Conservation (phyloP, 2,888 invertebrate genomes). For the Aphidoletes aphidimyza region DNA sequence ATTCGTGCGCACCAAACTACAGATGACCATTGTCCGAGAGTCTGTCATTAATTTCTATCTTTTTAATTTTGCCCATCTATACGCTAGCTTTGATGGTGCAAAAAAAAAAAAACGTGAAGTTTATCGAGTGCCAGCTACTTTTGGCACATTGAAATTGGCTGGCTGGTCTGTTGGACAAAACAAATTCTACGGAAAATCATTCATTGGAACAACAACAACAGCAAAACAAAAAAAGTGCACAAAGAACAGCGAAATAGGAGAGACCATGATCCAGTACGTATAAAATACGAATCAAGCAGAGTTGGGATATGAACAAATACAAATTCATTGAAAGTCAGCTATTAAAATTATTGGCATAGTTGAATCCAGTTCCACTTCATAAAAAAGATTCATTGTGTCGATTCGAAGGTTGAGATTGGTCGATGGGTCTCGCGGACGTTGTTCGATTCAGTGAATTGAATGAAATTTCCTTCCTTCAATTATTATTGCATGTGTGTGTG, state of each 20-base stretch:
- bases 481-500: constrained; percentile 22
- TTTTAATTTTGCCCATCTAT: background rate
- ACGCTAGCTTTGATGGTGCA: too few relatives aligned
- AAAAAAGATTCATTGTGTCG: constrained; percentile 14
- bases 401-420: background rate
- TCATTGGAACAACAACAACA: too few relatives aligned
- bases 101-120: background rate
- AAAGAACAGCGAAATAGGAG: too few relatives aligned
- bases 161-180: background rate
- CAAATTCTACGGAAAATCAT: background rate
- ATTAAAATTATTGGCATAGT: constrained; percentile 43
- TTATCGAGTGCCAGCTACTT: background rate
- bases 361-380: background rate
- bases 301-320: background rate
- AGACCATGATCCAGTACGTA: background rate
- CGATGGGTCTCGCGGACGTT: background rate
- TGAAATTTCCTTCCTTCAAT: constrained; percentile 48
- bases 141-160: constrained; percentile 27
- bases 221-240: too few relatives aligned
- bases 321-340: background rate
- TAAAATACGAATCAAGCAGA: constrained; percentile 18
- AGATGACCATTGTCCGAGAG: constrained; percentile 24
- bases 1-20: too few relatives aligned
- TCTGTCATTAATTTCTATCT: constrained; percentile 43
- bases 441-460: constrained; percentile 4